A percentile compares a stretch with the other conserved stretches of the same genome.
These are phyloP conservation scores for Drosophila ficusphila DNA, from an alignment of 1,140 invertebrate genomes.

Conservation along the genomic window DNA sequence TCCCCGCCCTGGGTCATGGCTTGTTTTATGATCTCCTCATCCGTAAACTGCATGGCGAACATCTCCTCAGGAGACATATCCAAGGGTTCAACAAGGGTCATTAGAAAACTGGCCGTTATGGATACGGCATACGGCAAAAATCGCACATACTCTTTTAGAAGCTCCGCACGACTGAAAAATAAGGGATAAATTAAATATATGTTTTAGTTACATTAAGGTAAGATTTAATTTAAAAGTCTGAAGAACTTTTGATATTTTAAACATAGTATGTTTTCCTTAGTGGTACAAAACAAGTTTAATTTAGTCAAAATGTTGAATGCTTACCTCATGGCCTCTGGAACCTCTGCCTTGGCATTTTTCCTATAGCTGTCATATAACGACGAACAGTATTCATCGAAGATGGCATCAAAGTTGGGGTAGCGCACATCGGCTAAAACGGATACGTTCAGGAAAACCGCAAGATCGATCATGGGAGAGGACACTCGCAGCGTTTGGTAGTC, in stretches of 20 bases:
- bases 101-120: constrained; percentile 54
- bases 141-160: constrained; percentile 69
- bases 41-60: constrained; percentile 5
- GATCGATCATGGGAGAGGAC: constrained; percentile 79
- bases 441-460: constrained; percentile 58
- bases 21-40: constrained; percentile 35
- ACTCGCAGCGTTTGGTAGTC: constrained; percentile 78
- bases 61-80: constrained; percentile 29
- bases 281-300: too few species aligned
- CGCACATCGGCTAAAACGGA: constrained; percentile 66
- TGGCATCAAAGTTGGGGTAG: constrained; percentile 52
- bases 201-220: too few species aligned
- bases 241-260: too few species aligned
- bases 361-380: constrained; percentile 45
- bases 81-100: constrained; percentile 48
- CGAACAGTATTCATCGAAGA: constrained; percentile 70
- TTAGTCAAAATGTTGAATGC: neutral
- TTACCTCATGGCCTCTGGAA: constrained; percentile 66
- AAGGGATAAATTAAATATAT: neutral
- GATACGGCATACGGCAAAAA: constrained; percentile 58
- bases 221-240: too few species aligned
- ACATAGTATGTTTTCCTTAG: too few species aligned
- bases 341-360: constrained; percentile 10
- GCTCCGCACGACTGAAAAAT: constrained; percentile 22
- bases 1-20: constrained; percentile 52